phyloP scores from a whole-genome alignment of 2,888 invertebrate genomes.

The Ichneumon xanthorius region DNA sequence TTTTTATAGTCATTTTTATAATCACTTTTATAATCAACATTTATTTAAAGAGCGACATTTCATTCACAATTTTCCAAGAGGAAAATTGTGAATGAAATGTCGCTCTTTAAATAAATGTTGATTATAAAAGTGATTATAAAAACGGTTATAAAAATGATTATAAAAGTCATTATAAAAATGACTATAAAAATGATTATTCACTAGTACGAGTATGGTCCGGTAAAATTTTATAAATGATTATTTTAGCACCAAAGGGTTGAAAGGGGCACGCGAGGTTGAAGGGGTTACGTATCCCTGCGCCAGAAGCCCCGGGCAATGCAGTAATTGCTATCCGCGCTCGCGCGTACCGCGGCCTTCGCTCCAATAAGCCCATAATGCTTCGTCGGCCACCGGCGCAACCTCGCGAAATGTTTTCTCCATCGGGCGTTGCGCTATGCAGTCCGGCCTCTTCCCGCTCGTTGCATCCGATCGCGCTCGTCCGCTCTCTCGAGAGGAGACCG shows the following conservation, averaged over 20 bases:
- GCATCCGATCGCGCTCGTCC: conserved; percentile 37
- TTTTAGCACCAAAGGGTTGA: conserved; percentile 31
- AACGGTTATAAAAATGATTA: background rate
- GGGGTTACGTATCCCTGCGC: conserved; percentile 45
- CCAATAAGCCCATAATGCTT: conserved; percentile 66
- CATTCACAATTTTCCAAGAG: too few relatives aligned
- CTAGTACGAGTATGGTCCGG: conserved; percentile 6
- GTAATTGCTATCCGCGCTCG: conserved; percentile 79
- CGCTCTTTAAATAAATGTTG: background rate
- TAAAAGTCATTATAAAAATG: background rate
- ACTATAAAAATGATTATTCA: conserved; percentile 47
- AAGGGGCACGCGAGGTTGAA: conserved; percentile 41
- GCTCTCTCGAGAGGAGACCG: conserved; percentile 5
- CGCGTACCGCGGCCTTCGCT: conserved; percentile 67
- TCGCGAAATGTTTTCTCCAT: conserved; percentile 50
- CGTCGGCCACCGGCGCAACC: conserved; percentile 56
- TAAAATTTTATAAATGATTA: background rate
- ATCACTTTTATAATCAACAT: too few relatives aligned
- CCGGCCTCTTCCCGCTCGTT: conserved; percentile 47
- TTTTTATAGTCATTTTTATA: too few relatives aligned
- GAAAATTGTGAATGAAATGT: background rate
- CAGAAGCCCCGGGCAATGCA: conserved; percentile 78
- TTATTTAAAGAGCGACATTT: too few relatives aligned
- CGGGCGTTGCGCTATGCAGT: conserved; percentile 36
- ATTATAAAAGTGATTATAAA: too few relatives aligned